These are phyloP conservation scores for Harpalus rubripes DNA, from an alignment of 2,888 invertebrate species.

Conservation along the genomic window DNA sequence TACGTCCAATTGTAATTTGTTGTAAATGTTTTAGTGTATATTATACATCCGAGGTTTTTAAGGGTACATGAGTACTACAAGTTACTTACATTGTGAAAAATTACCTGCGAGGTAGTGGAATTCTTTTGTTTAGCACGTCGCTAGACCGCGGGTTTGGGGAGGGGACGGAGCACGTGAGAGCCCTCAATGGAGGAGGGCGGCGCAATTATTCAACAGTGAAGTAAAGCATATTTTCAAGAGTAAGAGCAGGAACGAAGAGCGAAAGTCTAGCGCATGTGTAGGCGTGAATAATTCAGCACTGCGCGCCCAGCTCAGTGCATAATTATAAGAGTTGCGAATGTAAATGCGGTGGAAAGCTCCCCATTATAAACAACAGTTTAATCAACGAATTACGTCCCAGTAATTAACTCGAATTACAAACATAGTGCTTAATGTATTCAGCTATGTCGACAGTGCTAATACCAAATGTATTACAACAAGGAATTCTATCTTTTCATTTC, in stretches of 20 bases:
- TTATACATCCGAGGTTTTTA: too few relatives aligned
- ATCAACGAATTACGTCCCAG: conserved; percentile 63
- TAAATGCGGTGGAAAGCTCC: conserved; percentile 59
- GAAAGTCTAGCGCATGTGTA: conserved; percentile 54
- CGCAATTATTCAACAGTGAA: conserved; percentile 56
- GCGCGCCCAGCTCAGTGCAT: conserved; percentile 62
- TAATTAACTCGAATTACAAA: conserved; percentile 66
- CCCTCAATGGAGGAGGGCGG: conserved; percentile 11
- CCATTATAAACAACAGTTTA: conserved; percentile 63
- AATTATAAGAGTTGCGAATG: conserved; percentile 64
- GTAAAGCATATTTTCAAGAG: conserved; percentile 58
- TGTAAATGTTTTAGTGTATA: too few relatives aligned
- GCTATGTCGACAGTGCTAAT: conserved; percentile 50
- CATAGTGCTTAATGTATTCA: conserved; percentile 62
- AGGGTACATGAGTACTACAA: not conserved
- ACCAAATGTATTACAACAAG: conserved; percentile 32
- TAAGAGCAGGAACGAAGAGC: not conserved
- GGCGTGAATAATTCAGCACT: conserved; percentile 52
- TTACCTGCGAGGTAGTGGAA: not conserved
- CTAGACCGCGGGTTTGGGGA: not conserved
- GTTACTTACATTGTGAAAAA: conserved; percentile 39
- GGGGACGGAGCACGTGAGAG: not conserved
- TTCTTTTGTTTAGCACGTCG: conserved; percentile 43
- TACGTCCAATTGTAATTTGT: not conserved
- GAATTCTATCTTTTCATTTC: conserved; percentile 26